Base-by-base conservation (phyloP, 2,113 vertebrate species). In the Macquaria ambigua region DNA sequence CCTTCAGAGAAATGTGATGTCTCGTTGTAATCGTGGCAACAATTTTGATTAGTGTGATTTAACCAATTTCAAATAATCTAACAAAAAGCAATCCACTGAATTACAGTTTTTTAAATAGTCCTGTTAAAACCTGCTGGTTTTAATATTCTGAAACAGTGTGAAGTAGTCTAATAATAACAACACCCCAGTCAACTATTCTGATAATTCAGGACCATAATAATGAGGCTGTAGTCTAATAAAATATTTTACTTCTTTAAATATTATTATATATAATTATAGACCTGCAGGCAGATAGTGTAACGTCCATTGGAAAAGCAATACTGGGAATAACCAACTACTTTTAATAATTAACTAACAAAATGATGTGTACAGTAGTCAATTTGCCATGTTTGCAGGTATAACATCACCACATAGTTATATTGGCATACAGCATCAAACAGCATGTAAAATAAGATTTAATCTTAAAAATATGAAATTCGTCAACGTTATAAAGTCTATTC, bases 391-490 rank as follows among this genome's bases (percentile, higher is more conserved):
- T 55, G 25, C 2, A 55, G 4, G 6, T 5, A 11, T 52, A 21
- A 41, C 31, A 20, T 2, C 28, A 37, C 25, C 7, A 11, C 23
- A 46, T 39, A 14, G 20, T 76, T 8, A 3, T 39, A 6, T 7
- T 55, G 46, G 8, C 48, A 56, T 10, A n/a, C 31, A 59, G 12
- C 50, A 43, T 64, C 61, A 64, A 1, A 55, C 52, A 73, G 10
- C 4, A 8, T 46, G 9, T 34, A 12, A 34, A 52, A 21, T 7
- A 4, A 70, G 48, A 46, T 28, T 7, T 10, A 2, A 43, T 59
- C 8, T 28, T 0, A 0, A 1, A 11, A 37, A 5, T 37, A 37
- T 6, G 6, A 39, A 39, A 39, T 25, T 37, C 2, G 0, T 21
- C 9, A 5, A 15, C 1, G 7, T 25, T 39, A 0, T 23, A 5